Evolutionary conservation across 2,797 vertebrate species (phyloP), one percentile per base, ranked within the genome.

Genomic region (Enteromius afrohamiltoni): DNA sequence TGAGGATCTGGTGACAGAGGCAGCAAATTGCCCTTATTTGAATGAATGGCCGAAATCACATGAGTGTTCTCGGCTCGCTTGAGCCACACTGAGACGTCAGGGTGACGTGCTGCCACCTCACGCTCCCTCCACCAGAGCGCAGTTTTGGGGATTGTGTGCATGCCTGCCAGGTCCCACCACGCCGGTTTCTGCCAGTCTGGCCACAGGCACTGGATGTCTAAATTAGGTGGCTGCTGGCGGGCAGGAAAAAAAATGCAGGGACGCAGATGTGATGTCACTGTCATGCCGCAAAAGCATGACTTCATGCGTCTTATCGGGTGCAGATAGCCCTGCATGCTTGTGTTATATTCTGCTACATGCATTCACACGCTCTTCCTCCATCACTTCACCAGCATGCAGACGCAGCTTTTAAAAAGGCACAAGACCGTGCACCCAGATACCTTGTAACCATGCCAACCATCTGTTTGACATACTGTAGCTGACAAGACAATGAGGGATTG

Each of bases 231-330:
- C 84, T 75, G 81, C 85, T 71, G 86, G 86, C 85, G 37, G 83
- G 82, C 74, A 77, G 26, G 37, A 14, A 9, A 51, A 37, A 17
- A 75, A 55, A 37, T 37, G 55, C 53, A 45, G 62, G 69, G 83
- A 88, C 40, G 42, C 77, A 86, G 67, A 83, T 67, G 87, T 93
- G 91, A 94, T 89, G 91, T 93, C 92, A 94, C 80, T 9, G 89
- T 93, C 94, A 94, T 83, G 89, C 91, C 82, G 88, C 19, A 3
- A 40, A 90, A 87, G 92, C 91, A 93, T 94, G 92, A 91, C 91
- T 93, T 88, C 68, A 82, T 75, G 84, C 26, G 37, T 89, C 89
- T 92, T 92, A 93, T 93, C 91, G 89, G 85, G 70, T 82, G 85
- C 83, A 85, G 87, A 88, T 88, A 91, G 77, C 31, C 51, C 42